phyloP scores from a whole-genome alignment of 1,140 invertebrate species.

The Drosophila tristis region DNA sequence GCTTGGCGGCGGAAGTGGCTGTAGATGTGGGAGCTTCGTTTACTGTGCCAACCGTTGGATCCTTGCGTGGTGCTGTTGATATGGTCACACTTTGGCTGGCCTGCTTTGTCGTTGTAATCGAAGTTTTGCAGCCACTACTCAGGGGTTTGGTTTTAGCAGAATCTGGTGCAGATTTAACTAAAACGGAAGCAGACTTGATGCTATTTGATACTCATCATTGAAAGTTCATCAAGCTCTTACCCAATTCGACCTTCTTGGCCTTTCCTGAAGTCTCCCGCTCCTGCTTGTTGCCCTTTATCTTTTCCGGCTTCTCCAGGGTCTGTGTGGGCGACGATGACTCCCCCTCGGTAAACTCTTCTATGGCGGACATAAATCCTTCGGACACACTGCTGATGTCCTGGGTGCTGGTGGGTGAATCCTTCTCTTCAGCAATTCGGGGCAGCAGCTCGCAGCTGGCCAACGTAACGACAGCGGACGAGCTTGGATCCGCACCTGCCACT shows the following conservation, averaged over 20 bases:
- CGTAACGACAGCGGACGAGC: slow-evolving; percentile 50
- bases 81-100: slow-evolving; percentile 43
- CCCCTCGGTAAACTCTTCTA: slow-evolving; percentile 71
- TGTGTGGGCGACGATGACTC: slow-evolving; percentile 68
- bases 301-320: slow-evolving; percentile 59
- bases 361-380: slow-evolving; percentile 78
- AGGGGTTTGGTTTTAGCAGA: slow-evolving; percentile 28
- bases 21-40: slow-evolving; percentile 4
- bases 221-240: slow-evolving; percentile 4
- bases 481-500: slow-evolving; percentile 15
- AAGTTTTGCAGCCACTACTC: slow-evolving; percentile 55
- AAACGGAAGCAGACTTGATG: background rate
- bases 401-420: slow-evolving; percentile 91
- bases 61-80: slow-evolving; percentile 44
- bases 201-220: slow-evolving; percentile 4
- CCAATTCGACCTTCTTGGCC: slow-evolving; percentile 50
- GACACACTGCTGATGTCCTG: slow-evolving; percentile 60
- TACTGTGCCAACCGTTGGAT: slow-evolving; percentile 25
- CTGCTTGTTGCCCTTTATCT: slow-evolving; percentile 38
- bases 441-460: slow-evolving; percentile 85
- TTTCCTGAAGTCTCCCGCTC: slow-evolving; percentile 41
- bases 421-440: slow-evolving; percentile 92
- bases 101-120: slow-evolving; percentile 73
- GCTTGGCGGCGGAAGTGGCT: slow-evolving; percentile 53
- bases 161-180: slow-evolving; percentile 24